These are phyloP conservation scores for Psilopsiagon aymara DNA, from an alignment of 2,113 vertebrate genomes.

Conservation along the genomic window DNA sequence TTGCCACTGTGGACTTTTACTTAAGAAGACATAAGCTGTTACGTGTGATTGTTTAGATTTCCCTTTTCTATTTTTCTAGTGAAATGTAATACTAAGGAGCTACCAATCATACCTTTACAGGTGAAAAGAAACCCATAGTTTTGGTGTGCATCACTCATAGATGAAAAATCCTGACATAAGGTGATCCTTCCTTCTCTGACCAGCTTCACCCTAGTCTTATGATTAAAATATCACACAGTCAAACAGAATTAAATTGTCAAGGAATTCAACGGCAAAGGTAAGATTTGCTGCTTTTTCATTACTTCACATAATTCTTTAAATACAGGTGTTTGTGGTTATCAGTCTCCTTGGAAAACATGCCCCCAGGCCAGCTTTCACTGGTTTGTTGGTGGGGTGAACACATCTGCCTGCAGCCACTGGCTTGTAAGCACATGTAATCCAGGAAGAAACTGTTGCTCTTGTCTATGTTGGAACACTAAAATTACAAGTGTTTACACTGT, in stretches of 20 bases:
- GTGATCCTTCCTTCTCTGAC: background rate
- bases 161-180: background rate
- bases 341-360: slow-evolving; percentile 60
- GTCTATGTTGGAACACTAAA: slow-evolving; percentile 58
- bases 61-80: background rate
- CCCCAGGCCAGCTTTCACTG: slow-evolving; percentile 38
- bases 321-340: slow-evolving; percentile 80
- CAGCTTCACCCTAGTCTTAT: background rate
- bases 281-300: slow-evolving; percentile 63
- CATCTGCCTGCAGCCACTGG: slow-evolving; percentile 67
- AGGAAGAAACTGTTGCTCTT: slow-evolving; percentile 78
- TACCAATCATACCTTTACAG: background rate
- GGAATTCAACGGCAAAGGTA: slow-evolving; percentile 58
- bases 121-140: background rate
- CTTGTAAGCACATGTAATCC: slow-evolving; percentile 63
- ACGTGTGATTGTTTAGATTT: background rate
- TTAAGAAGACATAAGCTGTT: background rate
- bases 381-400: slow-evolving; percentile 58
- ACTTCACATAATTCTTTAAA: slow-evolving; percentile 69
- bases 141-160: background rate
- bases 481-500: slow-evolving; percentile 71
- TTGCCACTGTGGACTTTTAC: background rate
- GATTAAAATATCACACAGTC: slow-evolving; percentile 67
- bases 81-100: background rate
- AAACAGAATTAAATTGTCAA: slow-evolving; percentile 68